Conservation (phyloP, 2,797 vertebrate species). For the Loris lydekkerianus region DNA sequence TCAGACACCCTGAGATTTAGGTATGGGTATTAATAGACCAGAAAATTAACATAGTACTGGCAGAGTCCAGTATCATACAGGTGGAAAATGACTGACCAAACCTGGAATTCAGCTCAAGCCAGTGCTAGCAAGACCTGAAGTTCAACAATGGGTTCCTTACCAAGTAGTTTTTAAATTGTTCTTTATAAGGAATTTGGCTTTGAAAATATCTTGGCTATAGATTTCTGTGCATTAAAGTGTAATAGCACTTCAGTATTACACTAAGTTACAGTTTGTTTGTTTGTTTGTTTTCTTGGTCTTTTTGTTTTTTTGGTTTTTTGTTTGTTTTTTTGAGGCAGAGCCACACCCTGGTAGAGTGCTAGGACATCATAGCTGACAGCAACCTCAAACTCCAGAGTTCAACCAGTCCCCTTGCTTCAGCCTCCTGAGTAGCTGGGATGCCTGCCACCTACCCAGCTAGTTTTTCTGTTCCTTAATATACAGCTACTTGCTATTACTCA, state of each 20-base stretch:
- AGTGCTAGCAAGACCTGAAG: not conserved
- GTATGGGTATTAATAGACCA: not conserved
- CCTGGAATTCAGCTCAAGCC: slow-evolving; percentile 13
- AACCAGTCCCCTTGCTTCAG: no score
- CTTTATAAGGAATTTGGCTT: slow-evolving; percentile 12
- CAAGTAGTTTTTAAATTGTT: not conserved
- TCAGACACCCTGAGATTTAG: not conserved
- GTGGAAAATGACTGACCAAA: not conserved
- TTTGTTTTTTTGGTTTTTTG: no score
- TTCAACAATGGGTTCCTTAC: not conserved
- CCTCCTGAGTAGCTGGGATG: no score
- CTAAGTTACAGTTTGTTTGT: no score
- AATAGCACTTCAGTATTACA: not conserved
- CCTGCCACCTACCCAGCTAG: no score
- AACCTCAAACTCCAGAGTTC: no score
- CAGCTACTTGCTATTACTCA: no score
- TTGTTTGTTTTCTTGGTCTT: no score
- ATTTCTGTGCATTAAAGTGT: not conserved
- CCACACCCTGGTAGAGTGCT: no score
- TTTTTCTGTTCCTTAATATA: no score
- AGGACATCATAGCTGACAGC: no score
- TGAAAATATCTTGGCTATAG: not conserved
- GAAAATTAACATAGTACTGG: not conserved
- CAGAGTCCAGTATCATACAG: slow-evolving; percentile 8
- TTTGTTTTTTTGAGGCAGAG: no score